Base-by-base conservation (phyloP, 2,888 invertebrate genomes). In the Sphaerophoria taeniata region DNA sequence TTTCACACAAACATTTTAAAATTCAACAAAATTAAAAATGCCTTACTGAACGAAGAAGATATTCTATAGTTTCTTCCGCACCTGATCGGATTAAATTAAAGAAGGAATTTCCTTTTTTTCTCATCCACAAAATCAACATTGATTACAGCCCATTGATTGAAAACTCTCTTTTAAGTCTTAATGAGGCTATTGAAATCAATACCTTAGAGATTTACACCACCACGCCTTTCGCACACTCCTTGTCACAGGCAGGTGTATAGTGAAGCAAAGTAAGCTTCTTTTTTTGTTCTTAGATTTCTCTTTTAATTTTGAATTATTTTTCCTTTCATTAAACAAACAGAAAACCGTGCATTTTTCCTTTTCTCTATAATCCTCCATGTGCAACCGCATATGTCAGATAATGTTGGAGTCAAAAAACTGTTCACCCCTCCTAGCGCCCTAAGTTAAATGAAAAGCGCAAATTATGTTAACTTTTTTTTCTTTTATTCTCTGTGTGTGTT, bases 371-470 rank as follows among this genome's bases (percentile, higher is more conserved):
- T 49, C 43, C 0, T 39, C 24, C 24, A 43, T 39, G 31, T 60
- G 16, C 58, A 73, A 7, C 14, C 47, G 33, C 24, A 24, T 47
- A 34, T 63, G 47, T 33, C 3, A 14, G 33, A n/a, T 61, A 47
- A 63, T 11, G 63, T 7, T 34, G n/a, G 7, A 61, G 63, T 49
- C 63, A 58, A 33, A 43, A 43, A 67, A 51, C 39, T 33, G 12
- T 2, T 55, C 11, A 49, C 31, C 56, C 34, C 53, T 43, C 67
- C 75, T 24, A 24, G 24, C 24, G 24, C 24, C 12, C 0, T 39
- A 60, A 67, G 31, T 60, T 45, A 70, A 71, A 71, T 60, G 53
- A 70, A 71, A 71, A 75, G 51, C 51, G 47, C 69, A 80, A 80
- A 63, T 74, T 69, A 71, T 58, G 56, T 58, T 65, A 75, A 63